These are phyloP conservation scores for Poecilia gillii DNA, from an alignment of 2,797 vertebrate species.

Conservation along the genomic window DNA sequence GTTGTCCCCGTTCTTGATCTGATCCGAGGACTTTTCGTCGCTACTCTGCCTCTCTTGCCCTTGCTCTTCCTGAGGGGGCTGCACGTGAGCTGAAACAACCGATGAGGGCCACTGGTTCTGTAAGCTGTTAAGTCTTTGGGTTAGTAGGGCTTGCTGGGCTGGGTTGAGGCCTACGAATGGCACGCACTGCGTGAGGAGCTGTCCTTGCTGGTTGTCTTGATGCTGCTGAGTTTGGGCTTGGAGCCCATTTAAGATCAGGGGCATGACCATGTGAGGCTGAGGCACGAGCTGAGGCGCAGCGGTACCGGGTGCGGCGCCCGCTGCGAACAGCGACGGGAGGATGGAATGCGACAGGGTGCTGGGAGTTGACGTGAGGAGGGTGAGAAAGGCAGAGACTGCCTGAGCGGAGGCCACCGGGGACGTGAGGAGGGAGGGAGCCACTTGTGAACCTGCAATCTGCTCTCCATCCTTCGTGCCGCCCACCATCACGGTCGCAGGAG, in stretches of 20 bases:
- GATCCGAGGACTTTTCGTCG: slow-evolving; percentile 30
- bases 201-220: slow-evolving; percentile 78
- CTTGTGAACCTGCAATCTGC: slow-evolving; percentile 73
- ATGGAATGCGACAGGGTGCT: slow-evolving; percentile 79
- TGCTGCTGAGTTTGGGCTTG: slow-evolving; percentile 79
- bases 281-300: slow-evolving; percentile 79
- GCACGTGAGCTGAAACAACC: slow-evolving; percentile 61
- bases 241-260: slow-evolving; percentile 82
- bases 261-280: slow-evolving; percentile 85
- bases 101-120: slow-evolving; percentile 81
- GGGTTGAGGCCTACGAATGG: slow-evolving; percentile 82
- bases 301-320: slow-evolving; percentile 69
- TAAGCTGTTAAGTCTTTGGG: slow-evolving; percentile 83
- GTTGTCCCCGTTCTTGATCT: slow-evolving; percentile 40
- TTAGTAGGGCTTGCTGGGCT: slow-evolving; percentile 84
- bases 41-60: slow-evolving; percentile 48
- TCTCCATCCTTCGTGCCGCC: slow-evolving; percentile 78
- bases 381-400: slow-evolving; percentile 84
- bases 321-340: slow-evolving; percentile 78
- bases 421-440: slow-evolving; percentile 79
- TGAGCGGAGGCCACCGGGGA: slow-evolving; percentile 84
- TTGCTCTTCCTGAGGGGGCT: slow-evolving; percentile 64
- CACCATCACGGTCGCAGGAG: slow-evolving; percentile 72
- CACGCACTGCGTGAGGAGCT: slow-evolving; percentile 82
- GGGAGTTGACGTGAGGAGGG: slow-evolving; percentile 82